These are phyloP conservation scores for Pedetes capensis DNA, from an alignment of 2,113 vertebrate species.

Conservation along the genomic window DNA sequence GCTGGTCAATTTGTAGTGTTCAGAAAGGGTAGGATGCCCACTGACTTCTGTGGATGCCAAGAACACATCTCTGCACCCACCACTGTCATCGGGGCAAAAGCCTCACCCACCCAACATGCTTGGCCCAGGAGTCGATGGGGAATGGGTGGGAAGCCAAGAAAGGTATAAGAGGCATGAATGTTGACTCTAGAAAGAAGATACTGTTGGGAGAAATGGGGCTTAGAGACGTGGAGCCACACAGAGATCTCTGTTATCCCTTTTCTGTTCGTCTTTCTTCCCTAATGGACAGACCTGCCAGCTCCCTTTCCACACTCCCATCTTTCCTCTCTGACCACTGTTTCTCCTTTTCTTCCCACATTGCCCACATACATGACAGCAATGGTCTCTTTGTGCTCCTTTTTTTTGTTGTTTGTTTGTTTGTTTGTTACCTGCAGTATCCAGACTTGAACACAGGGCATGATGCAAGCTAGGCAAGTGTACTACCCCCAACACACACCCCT, in stretches of 20 bases:
- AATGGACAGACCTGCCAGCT: rapidly evolving
- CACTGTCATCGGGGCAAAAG: background rate
- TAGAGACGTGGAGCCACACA: background rate
- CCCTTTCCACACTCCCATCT: background rate
- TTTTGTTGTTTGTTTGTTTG: too few relatives aligned
- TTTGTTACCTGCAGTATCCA: too few relatives aligned
- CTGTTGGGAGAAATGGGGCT: background rate
- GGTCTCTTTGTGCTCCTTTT: background rate
- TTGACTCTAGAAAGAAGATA: background rate
- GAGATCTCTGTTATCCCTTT: background rate
- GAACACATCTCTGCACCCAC: background rate
- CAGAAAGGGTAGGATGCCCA: background rate
- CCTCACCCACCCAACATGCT: background rate
- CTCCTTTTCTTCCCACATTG: background rate
- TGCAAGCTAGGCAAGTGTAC: too few relatives aligned
- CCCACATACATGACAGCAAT: background rate
- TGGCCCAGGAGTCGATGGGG: background rate
- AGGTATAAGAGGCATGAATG: background rate
- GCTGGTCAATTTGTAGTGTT: background rate
- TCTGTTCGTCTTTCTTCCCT: background rate
- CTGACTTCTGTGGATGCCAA: background rate
- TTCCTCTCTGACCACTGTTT: background rate
- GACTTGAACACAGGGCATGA: too few relatives aligned
- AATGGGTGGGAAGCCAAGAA: background rate
- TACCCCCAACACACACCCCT: too few relatives aligned